Evolutionary conservation across 2,113 vertebrate species (phyloP), one percentile per base, ranked within the genome.

Genomic region (Kobus ellipsiprymnus): DNA sequence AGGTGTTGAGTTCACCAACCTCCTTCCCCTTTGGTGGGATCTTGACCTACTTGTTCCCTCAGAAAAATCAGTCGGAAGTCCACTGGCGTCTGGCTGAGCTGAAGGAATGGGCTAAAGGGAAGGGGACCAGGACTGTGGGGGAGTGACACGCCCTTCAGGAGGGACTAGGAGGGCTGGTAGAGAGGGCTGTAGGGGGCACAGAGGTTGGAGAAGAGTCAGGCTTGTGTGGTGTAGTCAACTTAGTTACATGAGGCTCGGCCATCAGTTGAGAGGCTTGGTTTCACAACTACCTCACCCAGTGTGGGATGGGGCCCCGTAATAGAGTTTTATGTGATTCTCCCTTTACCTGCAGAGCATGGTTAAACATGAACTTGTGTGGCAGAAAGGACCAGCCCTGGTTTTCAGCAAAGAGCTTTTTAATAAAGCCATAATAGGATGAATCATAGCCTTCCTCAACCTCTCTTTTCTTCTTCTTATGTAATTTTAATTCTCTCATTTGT

Each of bases 391-490:
- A 48, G 80, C 90, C 74, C 44, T n/a, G 21, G 33, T 59, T 95
- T 78, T 46, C 5, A 90, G 88, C 54, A 88, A 60, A 87, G 71
- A 78, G 55, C 74, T 96, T 90, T 91, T 87, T 13, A 95, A 96
- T 78, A 62, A 94, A 96, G 60, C 40, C 9, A 14, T 17, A 23
- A 62, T 85, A 0, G 2, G 4, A 30, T 94, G 91, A 97, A 86
- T 95, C 91, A 60, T n/a, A 25, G 10, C 1, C 25, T 77, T 33
- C 23, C 27, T 92, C 62, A 25, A 12, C 90, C 91, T 90, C 57
- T 95, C 57, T 90, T 84, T 97, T 52, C 27, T 50, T 77, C 83
- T 62, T 23, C 21, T 16, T 83, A 44, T 27, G 81, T 86, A 40
- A 87, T 90, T 90, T 92, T 91, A 89, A 83, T 86, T 30, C 46